Base-by-base conservation (phyloP, 1,140 invertebrate species). In the Ganaspis sp. region DNA sequence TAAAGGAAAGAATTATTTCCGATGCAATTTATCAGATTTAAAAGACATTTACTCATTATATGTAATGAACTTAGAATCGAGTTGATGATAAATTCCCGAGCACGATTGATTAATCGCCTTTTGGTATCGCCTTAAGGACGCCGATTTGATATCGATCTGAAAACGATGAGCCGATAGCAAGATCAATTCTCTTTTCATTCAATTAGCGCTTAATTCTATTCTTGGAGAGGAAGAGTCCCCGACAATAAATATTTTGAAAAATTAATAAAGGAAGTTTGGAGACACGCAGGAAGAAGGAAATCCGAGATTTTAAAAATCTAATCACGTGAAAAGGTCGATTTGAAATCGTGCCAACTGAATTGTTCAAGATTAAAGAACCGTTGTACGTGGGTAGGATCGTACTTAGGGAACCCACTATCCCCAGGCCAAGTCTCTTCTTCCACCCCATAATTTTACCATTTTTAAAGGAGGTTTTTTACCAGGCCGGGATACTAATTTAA, bases 211-310 rank as follows among this genome's bases (percentile, higher is more conserved):
- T 15, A 26, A 26, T 12, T 26, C 8, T 4, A 23, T 64, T 64
- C 21, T 15, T 26, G 9, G 26, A 26, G 23, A 15, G 9, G 11
- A 9, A 26, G 0, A 64, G 21, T 15, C 26, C 21, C 12, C 54
- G 4, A 15, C 9, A 26, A 29, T 12, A 54, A 54, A 23, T 9
- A 9, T 19, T 26, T 26, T 4, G 9, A 26, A 64, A 26, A 23
- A 64, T 3, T 34, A 34, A 34, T 34, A 58, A 79, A 84, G 77
- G 83, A 81, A 84, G 76, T 78, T 79, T 79, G 23, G 73, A 70
- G 73, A 83, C 49, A 64, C n/a, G n/a, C 58, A 64, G 58, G 58
- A 64, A 64, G 23, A 64, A 64, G 58, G 58, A 64, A 64, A 64
- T 64, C 58, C 58, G 58, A 34, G 3, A 29, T 26, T 64, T 64